Evolutionary conservation across 2,888 invertebrate genomes (phyloP).

Genomic region (Mayetiola destructor): DNA sequence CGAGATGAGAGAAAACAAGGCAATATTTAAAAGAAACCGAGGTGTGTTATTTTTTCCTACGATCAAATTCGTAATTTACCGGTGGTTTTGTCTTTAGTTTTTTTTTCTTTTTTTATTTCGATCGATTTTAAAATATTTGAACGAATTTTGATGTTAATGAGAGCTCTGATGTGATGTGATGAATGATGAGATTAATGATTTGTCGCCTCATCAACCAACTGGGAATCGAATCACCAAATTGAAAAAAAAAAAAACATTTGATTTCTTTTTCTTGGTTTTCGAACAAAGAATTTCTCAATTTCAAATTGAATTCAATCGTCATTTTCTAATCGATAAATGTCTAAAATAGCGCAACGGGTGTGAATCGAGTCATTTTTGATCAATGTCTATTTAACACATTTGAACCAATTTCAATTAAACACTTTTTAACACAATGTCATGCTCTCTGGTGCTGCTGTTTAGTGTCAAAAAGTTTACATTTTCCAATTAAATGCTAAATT

Average conservation of each 20-base stretch:
- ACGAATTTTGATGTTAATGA: too few relatives aligned
- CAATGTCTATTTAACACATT: neutral
- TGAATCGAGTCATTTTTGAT: neutral
- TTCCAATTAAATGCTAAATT: conserved; percentile 11
- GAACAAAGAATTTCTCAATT: conserved; percentile 5
- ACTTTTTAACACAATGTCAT: neutral
- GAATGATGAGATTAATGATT: conserved; percentile 10
- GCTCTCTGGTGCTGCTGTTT: too few relatives aligned
- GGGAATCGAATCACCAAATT: neutral
- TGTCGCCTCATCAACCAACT: conserved; percentile 3
- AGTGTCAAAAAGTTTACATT: neutral
- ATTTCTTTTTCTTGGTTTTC: neutral
- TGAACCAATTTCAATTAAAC: conserved; percentile 7
- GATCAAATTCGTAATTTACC: conserved; percentile 3
- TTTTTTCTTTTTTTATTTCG: conserved; percentile 1
- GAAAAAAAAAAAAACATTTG: neutral
- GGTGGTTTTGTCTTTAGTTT: neutral
- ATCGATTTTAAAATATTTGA: neutral
- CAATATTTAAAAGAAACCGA: neutral
- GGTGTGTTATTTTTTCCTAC: too few relatives aligned
- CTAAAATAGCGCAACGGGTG: neutral
- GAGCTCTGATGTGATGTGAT: too few relatives aligned
- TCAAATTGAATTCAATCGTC: neutral
- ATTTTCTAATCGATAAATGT: neutral
- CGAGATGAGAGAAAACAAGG: neutral